These are phyloP conservation scores for Hirtodrosophila confusa DNA, from an alignment of 2,888 invertebrate genomes.

Conservation along the genomic window DNA sequence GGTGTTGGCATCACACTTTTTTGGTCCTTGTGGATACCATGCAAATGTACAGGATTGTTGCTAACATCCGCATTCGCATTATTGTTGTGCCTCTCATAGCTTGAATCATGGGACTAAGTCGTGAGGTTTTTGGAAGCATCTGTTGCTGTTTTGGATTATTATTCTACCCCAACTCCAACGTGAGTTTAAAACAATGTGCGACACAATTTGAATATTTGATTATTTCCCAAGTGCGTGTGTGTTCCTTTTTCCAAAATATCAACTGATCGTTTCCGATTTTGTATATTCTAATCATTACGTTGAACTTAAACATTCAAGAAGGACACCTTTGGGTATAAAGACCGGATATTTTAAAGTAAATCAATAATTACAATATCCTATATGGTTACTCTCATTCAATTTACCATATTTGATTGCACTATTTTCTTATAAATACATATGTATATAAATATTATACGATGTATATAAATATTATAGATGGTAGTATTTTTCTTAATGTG, in stretches of 20 bases:
- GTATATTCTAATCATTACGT: too few species aligned
- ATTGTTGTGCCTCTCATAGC: conserved; percentile 46
- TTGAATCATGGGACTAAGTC: conserved; percentile 70
- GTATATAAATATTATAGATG: too few species aligned
- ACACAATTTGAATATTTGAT: conserved; percentile 79
- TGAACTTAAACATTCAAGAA: too few species aligned
- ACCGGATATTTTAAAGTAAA: too few species aligned
- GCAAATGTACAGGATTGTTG: conserved; percentile 21
- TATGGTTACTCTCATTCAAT: too few species aligned
- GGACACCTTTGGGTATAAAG: too few species aligned
- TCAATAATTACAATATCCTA: too few species aligned
- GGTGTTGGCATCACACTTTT: conserved; percentile 11
- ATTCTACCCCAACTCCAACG: conserved; percentile 15
- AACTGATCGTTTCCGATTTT: conserved; percentile 24
- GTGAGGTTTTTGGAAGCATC: conserved; percentile 79
- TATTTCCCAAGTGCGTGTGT: conserved; percentile 31
- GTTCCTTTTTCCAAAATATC: neutral
- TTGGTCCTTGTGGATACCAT: conserved; percentile 24
- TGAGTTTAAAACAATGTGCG: conserved; percentile 71
- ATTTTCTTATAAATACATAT: too few species aligned
- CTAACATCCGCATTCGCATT: conserved; percentile 13
- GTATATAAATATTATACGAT: too few species aligned
- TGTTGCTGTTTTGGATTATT: conserved; percentile 68
- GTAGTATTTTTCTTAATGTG: too few species aligned
- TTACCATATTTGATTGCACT: too few species aligned